A percentile compares a stretch with the other conserved stretches of the same genome.
Conservation (phyloP, 2,113 vertebrate species). For the Burhinus bistriatus region DNA sequence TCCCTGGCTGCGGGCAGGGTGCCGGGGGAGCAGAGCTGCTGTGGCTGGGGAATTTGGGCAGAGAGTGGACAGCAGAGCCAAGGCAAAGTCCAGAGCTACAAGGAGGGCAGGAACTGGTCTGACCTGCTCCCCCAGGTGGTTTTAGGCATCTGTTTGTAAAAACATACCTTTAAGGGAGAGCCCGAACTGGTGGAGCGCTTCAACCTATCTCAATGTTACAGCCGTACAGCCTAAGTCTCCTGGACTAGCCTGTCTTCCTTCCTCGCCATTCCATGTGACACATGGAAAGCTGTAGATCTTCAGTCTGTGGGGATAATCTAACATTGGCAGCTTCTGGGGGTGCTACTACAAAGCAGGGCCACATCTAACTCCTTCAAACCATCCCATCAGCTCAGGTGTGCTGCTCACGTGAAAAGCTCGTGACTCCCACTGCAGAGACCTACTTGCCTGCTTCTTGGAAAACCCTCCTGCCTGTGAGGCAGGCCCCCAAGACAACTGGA, state of each 20-base stretch:
- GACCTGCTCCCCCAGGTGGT: not conserved
- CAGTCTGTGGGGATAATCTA: not conserved
- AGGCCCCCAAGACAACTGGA: not conserved
- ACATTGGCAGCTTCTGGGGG: not conserved
- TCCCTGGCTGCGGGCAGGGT: not conserved
- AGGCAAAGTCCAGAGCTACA: not conserved
- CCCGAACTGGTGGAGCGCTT: not conserved
- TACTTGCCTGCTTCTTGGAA: not conserved
- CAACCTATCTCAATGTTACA: not conserved
- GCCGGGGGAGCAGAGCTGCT: not conserved
- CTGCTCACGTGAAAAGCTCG: accelerated
- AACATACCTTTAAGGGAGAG: not conserved
- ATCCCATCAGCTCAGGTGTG: not conserved
- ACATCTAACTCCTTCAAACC: not conserved
- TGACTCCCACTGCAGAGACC: not conserved
- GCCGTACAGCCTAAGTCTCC: not conserved
- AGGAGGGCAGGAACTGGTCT: not conserved
- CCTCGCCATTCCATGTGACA: not conserved
- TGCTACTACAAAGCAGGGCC: not conserved
- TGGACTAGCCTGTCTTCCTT: not conserved
- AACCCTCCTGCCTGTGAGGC: not conserved
- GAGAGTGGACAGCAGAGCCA: not conserved
- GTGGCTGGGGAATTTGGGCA: not conserved
- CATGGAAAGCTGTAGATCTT: not conserved
- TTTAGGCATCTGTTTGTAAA: not conserved